A percentile compares a stretch with the other conserved stretches of the same genome.
Evolutionary conservation across 1,140 invertebrate species (phyloP).

Genomic region (Propsilocerus akamusi): DNA sequence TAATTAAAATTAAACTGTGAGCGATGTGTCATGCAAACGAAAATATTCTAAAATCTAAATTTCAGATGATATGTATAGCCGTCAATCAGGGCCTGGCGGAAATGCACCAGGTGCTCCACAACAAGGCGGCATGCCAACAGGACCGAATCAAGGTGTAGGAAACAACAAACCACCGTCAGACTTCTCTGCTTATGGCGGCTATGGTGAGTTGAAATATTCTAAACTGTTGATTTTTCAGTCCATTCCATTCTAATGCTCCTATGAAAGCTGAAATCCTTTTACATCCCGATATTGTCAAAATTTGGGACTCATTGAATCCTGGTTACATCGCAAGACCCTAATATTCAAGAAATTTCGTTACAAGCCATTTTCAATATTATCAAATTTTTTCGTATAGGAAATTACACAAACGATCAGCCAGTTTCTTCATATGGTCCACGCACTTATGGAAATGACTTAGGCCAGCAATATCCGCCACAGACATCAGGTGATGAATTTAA

Average conservation of each 20-base stretch:
- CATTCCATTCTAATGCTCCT: too few species aligned
- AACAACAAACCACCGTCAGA: constrained; percentile 16
- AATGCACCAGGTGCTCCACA: constrained; percentile 17
- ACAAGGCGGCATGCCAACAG: constrained; percentile 22
- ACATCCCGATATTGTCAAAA: background rate
- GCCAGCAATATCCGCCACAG: background rate
- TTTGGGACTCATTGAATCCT: too few species aligned
- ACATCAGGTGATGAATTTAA: background rate
- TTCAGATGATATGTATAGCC: constrained; percentile 19
- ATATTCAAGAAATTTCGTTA: too few species aligned
- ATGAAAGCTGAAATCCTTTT: background rate
- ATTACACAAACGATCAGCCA: constrained; percentile 21
- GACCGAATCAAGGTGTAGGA: constrained; percentile 21
- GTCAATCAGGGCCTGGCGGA: constrained; percentile 21
- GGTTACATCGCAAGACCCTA: too few species aligned
- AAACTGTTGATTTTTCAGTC: too few species aligned
- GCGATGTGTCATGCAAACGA: too few species aligned
- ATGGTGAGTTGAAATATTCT: constrained; percentile 21
- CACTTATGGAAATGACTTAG: constrained; percentile 20
- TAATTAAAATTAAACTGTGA: too few species aligned
- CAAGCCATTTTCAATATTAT: too few species aligned
- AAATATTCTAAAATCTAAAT: background rate
- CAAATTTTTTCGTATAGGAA: constrained; percentile 8
- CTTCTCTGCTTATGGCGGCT: constrained; percentile 24
- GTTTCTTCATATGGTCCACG: constrained; percentile 21